Evolutionary conservation across 2,888 invertebrate genomes (phyloP), one percentile per base, ranked within the genome.

Genomic region (Hofmannophila pseudospretella): DNA sequence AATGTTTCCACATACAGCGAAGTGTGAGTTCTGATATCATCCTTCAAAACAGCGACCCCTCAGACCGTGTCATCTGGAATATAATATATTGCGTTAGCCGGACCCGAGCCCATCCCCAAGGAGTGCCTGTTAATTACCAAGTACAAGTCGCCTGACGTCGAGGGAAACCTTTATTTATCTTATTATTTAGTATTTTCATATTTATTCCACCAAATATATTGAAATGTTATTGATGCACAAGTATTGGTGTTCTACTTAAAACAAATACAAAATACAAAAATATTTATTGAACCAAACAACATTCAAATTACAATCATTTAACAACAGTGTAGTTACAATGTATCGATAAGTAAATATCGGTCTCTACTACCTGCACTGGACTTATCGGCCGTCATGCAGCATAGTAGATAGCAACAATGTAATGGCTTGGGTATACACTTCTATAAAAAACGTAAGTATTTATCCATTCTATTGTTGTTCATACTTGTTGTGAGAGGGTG

Each of bases 91-190:
- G 71, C 72, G 70, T 69, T 58, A 51, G 66, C 67, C 55, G 76
- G 80, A 77, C 80, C 79, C 71, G 56, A 54, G 54, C 58, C 42
- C 56, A 58, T 82, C 84, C 84, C 79, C 60, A 58, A 84, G 88
- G 89, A 89, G 74, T 51, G 64, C 58, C 78, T 76, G 88, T 90
- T 90, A 90, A 90, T 90, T 90, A 90, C 72, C 80, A 88, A 89
- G 84, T 87, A 89, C 89, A 89, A 89, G 89, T 87, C 86, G 57
- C 67, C 45, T 45, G 54, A 58, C 54, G 54, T 52, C 52, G 51
- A 54, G 62, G 67, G 63, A 65, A 59, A 68, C 76, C 78, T 78
- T 58, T 76, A 67, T 68, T 67, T 67, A 65, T 65, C 61, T 29
- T 30, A 30, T 30, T 30, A 30, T 30, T 30, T 30, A 7, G 19